Percentiles rank a stretch among this genome's conserved stretches.
phyloP scores from a whole-genome alignment of 64 coral and sea anemone genomes.

The Stichodactyla helianthus region DNA sequence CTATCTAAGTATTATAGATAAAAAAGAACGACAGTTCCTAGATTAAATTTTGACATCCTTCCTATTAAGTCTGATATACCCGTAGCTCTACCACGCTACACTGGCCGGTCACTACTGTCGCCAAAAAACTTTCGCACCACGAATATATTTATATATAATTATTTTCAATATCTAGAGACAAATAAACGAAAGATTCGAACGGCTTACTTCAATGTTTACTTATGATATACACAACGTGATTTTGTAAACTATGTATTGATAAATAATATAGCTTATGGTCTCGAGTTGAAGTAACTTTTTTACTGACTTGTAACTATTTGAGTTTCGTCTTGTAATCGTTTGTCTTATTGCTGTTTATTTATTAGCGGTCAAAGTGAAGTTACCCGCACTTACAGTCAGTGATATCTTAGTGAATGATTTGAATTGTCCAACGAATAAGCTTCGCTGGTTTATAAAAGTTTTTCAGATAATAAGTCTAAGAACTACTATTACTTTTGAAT shows the following conservation, averaged over 20 bases:
- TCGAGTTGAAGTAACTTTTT: too few relatives aligned
- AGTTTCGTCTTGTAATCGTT: background rate
- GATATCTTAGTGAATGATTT: too few relatives aligned
- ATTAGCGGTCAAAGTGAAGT: too few relatives aligned
- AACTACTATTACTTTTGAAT: background rate
- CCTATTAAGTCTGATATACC: too few relatives aligned
- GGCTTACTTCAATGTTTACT: background rate
- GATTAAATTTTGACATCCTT: background rate
- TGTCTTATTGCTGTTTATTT: background rate
- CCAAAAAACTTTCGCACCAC: background rate
- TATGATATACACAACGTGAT: background rate
- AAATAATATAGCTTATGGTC: too few relatives aligned
- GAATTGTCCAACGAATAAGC: too few relatives aligned
- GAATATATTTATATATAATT: background rate
- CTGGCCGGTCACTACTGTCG: background rate
- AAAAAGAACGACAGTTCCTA: background rate
- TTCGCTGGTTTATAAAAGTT: too few relatives aligned
- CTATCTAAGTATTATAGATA: background rate
- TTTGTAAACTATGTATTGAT: too few relatives aligned
- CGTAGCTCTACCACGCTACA: background rate
- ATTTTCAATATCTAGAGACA: background rate
- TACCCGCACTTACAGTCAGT: too few relatives aligned
- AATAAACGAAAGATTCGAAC: background rate
- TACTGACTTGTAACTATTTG: background rate
- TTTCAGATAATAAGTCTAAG: background rate